A percentile compares a stretch with the other conserved stretches of the same genome.
Conservation (phyloP, 2,888 invertebrate species). For the Lobophora halterata region DNA sequence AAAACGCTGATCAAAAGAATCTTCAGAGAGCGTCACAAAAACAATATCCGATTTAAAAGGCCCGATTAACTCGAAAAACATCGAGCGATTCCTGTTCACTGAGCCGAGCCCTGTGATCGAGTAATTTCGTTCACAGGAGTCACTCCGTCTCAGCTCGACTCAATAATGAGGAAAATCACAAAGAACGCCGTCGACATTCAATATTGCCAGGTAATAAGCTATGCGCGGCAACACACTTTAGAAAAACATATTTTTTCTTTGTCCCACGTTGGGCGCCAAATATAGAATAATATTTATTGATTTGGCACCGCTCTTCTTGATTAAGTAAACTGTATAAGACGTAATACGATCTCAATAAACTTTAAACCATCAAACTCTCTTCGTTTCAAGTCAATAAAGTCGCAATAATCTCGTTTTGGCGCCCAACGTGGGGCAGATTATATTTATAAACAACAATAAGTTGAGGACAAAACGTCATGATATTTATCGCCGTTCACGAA, state of each 20-base stretch:
- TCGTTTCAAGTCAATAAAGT: background rate
- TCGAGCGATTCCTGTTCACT: conserved; percentile 24
- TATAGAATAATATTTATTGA: too few relatives aligned
- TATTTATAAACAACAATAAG: conserved; percentile 8
- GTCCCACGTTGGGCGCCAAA: too few relatives aligned
- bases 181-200: conserved; percentile 2
- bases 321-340: too few relatives aligned
- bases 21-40: conserved; percentile 16
- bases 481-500: conserved; percentile 15
- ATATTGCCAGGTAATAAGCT: too few relatives aligned
- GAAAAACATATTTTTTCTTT: too few relatives aligned
- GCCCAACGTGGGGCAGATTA: conserved; percentile 12
- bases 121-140: conserved; percentile 1
- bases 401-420: conserved; percentile 6
- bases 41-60: conserved; percentile 28
- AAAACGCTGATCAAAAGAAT: conserved; percentile 24
- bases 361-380: too few relatives aligned
- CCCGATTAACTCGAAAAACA: conserved; percentile 30
- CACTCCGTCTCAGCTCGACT: background rate
- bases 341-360: too few relatives aligned
- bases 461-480: conserved; percentile 12
- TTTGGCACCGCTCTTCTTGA: too few relatives aligned
- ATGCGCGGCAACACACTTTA: too few relatives aligned
- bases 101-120: conserved; percentile 22
- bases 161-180: conserved; percentile 23